These are phyloP conservation scores for Trichomycterus rosablanca DNA, from an alignment of 2,113 vertebrate genomes.

Conservation along the genomic window DNA sequence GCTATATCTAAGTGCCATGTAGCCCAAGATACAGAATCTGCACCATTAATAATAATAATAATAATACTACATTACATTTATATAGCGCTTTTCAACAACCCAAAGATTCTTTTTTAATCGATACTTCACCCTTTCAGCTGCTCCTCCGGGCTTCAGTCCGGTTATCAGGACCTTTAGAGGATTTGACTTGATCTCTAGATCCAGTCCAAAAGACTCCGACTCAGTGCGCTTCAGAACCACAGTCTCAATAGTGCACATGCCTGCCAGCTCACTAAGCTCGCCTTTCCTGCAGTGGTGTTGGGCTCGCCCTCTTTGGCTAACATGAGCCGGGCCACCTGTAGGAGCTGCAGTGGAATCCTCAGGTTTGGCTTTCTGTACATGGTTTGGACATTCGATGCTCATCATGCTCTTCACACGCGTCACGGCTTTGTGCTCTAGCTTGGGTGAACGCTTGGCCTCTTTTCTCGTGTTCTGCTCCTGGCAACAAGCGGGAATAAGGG, in stretches of 20 bases:
- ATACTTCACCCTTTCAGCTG: conserved; percentile 79
- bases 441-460: conserved; percentile 72
- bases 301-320: conserved; percentile 42
- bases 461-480: conserved; percentile 58
- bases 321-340: conserved; percentile 15
- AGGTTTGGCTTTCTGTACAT: conserved; percentile 53
- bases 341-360: conserved; percentile 53
- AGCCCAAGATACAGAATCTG: background rate
- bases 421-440: conserved; percentile 78
- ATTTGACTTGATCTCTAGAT: conserved; percentile 74
- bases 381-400: conserved; percentile 65
- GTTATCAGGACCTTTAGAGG: conserved; percentile 71
- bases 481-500: conserved; percentile 59
- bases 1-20: too few species aligned
- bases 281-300: conserved; percentile 64
- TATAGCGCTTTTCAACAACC: too few species aligned
- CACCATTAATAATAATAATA: too few species aligned
- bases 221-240: conserved; percentile 64
- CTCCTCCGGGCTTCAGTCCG: conserved; percentile 68
- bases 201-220: conserved; percentile 68
- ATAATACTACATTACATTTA: too few species aligned
- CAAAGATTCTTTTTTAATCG: too few species aligned
- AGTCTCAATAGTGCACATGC: conserved; percentile 56
- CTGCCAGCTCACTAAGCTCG: conserved; percentile 46
- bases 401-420: conserved; percentile 71